phyloP scores from a whole-genome alignment of 2,113 vertebrate genomes.

The Oceanites oceanicus region DNA sequence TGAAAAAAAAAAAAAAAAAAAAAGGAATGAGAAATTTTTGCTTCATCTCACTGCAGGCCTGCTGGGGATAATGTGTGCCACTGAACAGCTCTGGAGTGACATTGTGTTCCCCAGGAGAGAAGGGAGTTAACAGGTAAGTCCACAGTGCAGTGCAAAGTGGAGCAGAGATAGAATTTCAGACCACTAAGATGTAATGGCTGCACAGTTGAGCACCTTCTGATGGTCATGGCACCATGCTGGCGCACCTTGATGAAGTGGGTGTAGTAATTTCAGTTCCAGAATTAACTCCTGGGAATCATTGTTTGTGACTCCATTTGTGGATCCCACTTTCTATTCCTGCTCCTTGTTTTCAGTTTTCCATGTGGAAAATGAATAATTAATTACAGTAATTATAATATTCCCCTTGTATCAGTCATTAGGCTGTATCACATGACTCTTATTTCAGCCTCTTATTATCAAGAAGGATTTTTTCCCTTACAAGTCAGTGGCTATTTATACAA shows the following conservation, averaged over 20 bases:
- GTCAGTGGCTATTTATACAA: background rate
- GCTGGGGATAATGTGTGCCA: accelerated
- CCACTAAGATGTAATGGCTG: background rate
- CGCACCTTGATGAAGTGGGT: background rate
- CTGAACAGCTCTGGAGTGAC: too few relatives aligned
- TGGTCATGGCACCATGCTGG: background rate
- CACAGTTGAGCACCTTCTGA: background rate
- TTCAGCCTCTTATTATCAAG: background rate
- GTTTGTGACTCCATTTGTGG: background rate
- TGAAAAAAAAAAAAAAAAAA: accelerated
- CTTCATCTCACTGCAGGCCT: background rate
- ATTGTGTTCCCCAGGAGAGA: background rate
- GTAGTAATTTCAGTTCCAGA: background rate
- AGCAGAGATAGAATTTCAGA: background rate
- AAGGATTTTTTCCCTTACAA: background rate
- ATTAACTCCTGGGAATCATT: background rate
- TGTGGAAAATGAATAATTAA: background rate
- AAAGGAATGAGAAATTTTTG: background rate
- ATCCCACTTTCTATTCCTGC: background rate
- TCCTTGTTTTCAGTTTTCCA: background rate
- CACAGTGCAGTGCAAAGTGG: background rate
- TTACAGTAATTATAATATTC: background rate
- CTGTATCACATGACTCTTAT: background rate
- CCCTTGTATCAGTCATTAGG: background rate
- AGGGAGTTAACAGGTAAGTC: background rate